A percentile compares a stretch with the other conserved stretches of the same genome.
Evolutionary conservation across 2,888 invertebrate species (phyloP).

Genomic region (Trachelus troglodyta): DNA sequence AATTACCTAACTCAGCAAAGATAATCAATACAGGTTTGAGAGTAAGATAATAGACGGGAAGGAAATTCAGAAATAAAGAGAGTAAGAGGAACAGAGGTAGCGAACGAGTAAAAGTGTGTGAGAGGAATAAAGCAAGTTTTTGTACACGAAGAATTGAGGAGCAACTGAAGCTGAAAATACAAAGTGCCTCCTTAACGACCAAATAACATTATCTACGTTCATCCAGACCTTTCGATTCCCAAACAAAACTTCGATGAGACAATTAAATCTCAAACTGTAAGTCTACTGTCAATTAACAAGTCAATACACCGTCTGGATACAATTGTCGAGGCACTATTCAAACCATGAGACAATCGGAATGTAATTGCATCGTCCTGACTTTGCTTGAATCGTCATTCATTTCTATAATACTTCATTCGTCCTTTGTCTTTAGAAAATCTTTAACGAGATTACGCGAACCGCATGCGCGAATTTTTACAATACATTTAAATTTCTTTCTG

Average conservation of each 20-base stretch:
- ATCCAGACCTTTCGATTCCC: conserved; percentile 12
- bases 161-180: not conserved
- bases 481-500: conserved; percentile 6
- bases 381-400: conserved; percentile 52
- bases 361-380: conserved; percentile 55
- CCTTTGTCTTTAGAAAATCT: conserved; percentile 44
- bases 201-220: conserved; percentile 20
- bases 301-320: conserved; percentile 47
- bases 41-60: not conserved
- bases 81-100: not conserved
- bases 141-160: conserved; percentile 20
- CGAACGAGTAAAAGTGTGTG: not conserved
- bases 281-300: conserved; percentile 47
- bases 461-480: conserved; percentile 8
- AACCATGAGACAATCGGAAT: conserved; percentile 57
- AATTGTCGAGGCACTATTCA: conserved; percentile 54
- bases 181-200: not conserved
- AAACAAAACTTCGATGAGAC: conserved; percentile 25
- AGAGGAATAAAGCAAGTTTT: conserved; percentile 28
- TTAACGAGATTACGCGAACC: conserved; percentile 8
- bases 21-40: not conserved
- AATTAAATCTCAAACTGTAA: conserved; percentile 32
- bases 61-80: not conserved
- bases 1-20: not conserved
- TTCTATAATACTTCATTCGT: conserved; percentile 37